A percentile compares a stretch with the other conserved stretches of the same genome.
Evolutionary conservation across 2,888 invertebrate genomes (phyloP).

Genomic region (Encarsia formosa): DNA sequence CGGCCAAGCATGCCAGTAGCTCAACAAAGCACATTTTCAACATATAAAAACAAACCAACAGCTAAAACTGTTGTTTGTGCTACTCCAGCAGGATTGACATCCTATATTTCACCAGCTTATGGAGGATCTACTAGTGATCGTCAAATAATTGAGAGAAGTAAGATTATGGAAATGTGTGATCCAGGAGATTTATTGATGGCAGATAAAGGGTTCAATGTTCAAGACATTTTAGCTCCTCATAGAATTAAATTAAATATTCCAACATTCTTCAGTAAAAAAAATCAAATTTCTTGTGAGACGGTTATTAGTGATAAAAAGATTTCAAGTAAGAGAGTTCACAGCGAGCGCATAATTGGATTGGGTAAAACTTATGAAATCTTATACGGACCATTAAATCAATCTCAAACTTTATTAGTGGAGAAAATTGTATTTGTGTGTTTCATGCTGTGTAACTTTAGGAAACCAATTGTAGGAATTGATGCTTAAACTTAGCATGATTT

Average conservation of each 20-base stretch:
- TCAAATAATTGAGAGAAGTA: constrained; percentile 31
- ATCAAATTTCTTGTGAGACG: too few relatives aligned
- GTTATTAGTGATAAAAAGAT: constrained; percentile 17
- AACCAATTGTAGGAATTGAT: too few relatives aligned
- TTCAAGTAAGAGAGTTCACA: constrained; percentile 19
- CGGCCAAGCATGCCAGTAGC: background rate
- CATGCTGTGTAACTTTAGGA: constrained; percentile 25
- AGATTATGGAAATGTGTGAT: constrained; percentile 23
- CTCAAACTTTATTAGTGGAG: constrained; percentile 9
- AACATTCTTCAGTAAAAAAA: constrained; percentile 17
- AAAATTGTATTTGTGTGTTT: constrained; percentile 22
- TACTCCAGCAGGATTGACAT: constrained; percentile 5
- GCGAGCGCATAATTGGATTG: constrained; percentile 22
- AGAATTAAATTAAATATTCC: constrained; percentile 29
- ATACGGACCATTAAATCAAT: constrained; percentile 6
- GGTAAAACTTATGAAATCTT: too few relatives aligned
- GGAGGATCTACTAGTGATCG: constrained; percentile 32
- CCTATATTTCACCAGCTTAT: constrained; percentile 27
- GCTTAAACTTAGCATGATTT: too few relatives aligned
- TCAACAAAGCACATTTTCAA: background rate
- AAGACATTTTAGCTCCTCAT: constrained; percentile 30
- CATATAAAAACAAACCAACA: background rate
- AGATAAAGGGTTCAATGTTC: too few relatives aligned
- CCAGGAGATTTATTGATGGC: constrained; percentile 30
- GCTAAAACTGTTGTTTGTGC: background rate